Percentiles rank a stretch among this genome's conserved stretches.
Conservation (phyloP, 2,113 vertebrate species). For the Ia io region DNA sequence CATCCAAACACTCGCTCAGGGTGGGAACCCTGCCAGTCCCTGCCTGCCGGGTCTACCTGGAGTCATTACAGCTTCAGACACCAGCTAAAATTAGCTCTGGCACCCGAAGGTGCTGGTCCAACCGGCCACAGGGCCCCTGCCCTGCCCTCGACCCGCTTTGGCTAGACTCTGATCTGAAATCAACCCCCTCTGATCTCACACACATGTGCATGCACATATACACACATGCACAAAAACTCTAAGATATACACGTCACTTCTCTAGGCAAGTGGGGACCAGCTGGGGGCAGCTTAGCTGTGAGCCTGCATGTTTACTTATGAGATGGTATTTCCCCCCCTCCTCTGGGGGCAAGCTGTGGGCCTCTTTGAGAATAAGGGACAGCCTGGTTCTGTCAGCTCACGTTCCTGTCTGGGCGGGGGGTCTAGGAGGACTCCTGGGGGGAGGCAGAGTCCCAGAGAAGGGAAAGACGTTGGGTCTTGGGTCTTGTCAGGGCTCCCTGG, state of each 20-base stretch:
- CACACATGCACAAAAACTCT: background rate
- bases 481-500: background rate
- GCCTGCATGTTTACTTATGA: background rate
- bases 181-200: background rate
- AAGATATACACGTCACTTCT: background rate
- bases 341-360: background rate
- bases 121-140: background rate
- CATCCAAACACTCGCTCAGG: conserved; percentile 61
- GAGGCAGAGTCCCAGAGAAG: background rate
- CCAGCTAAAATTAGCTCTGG: conserved; percentile 62
- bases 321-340: background rate
- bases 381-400: background rate
- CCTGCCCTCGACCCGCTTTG: background rate
- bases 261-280: background rate
- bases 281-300: background rate
- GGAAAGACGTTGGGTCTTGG: background rate
- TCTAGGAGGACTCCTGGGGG: background rate
- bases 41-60: conserved; percentile 60
- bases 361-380: background rate
- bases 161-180: conserved; percentile 39
- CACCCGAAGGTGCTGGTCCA: conserved; percentile 10
- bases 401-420: background rate
- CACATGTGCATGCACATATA: too few species aligned
- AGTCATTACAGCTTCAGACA: conserved; percentile 34
- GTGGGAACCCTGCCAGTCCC: conserved; percentile 63